These are phyloP conservation scores for Trogon melanurus DNA, from an alignment of 2,113 vertebrate genomes.

Conservation along the genomic window DNA sequence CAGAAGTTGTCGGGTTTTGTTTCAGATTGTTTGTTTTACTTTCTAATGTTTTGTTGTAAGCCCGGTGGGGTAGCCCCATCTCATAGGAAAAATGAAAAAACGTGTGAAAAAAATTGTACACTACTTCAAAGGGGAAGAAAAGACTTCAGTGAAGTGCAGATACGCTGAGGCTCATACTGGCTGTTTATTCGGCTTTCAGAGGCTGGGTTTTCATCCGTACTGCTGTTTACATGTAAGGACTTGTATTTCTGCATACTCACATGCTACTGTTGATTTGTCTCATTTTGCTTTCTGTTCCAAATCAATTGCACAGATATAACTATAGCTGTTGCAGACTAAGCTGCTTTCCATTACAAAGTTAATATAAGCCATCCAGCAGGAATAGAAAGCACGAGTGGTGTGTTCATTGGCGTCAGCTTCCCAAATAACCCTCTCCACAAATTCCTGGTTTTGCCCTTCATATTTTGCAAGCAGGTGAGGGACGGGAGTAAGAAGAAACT, in stretches of 20 bases:
- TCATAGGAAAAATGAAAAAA: neutral
- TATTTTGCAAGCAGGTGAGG: neutral
- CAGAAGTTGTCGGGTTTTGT: neutral
- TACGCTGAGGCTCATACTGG: neutral
- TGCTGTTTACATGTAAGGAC: neutral
- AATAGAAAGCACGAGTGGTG: neutral
- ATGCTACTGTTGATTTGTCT: neutral
- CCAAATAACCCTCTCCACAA: neutral
- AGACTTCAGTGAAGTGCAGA: neutral
- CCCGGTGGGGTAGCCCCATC: neutral
- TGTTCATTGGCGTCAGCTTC: neutral
- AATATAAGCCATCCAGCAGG: neutral
- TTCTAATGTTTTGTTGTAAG: neutral
- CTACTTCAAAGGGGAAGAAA: neutral
- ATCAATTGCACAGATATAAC: neutral
- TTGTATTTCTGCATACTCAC: neutral
- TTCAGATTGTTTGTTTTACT: slow-evolving; percentile 27
- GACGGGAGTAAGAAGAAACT: neutral
- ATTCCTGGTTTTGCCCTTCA: neutral
- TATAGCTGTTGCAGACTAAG: neutral
- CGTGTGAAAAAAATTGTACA: neutral
- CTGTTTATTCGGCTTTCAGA: slow-evolving; percentile 25
- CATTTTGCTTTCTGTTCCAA: neutral
- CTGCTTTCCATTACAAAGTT: neutral
- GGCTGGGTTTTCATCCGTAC: neutral